These are phyloP conservation scores for Crioceris asparagi DNA, from an alignment of 2,888 invertebrate species.

Conservation along the genomic window DNA sequence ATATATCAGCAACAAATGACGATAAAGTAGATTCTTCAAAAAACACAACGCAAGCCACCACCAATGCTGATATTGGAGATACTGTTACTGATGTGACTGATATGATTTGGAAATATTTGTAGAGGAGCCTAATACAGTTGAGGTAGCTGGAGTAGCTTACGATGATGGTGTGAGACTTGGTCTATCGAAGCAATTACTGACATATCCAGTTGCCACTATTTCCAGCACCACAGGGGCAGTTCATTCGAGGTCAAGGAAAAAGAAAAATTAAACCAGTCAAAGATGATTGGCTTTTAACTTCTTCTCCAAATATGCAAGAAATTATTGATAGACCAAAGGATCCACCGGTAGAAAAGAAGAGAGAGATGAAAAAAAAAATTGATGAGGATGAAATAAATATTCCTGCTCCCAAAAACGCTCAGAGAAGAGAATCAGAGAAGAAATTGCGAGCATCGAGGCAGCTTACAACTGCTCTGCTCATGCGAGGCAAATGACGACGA, in stretches of 20 bases:
- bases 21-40: neutral
- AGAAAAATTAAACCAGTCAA: conserved; percentile 4
- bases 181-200: conserved; percentile 5
- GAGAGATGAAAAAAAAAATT: neutral
- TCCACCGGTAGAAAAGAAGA: neutral
- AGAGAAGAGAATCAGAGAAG: neutral
- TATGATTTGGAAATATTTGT: neutral
- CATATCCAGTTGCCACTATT: conserved; percentile 7
- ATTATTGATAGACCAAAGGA: conserved; percentile 1
- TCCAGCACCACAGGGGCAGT: conserved; percentile 5
- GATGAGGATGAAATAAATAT: neutral
- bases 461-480: neutral
- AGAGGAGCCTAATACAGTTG: neutral
- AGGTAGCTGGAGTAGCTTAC: conserved; percentile 5
- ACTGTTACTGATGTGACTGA: conserved; percentile 3
- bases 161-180: conserved; percentile 4
- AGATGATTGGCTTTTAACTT: conserved; percentile 6
- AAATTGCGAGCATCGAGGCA: neutral
- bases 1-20: conserved; percentile 2
- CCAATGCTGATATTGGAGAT: conserved; percentile 3
- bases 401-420: neutral
- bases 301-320: conserved; percentile 7
- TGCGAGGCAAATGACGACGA: neutral
- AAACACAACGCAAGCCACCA: neutral
- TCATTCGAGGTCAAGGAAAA: conserved; percentile 6